phyloP scores from a whole-genome alignment of 1,140 invertebrate species.

The Stegodyphus dumicola region DNA sequence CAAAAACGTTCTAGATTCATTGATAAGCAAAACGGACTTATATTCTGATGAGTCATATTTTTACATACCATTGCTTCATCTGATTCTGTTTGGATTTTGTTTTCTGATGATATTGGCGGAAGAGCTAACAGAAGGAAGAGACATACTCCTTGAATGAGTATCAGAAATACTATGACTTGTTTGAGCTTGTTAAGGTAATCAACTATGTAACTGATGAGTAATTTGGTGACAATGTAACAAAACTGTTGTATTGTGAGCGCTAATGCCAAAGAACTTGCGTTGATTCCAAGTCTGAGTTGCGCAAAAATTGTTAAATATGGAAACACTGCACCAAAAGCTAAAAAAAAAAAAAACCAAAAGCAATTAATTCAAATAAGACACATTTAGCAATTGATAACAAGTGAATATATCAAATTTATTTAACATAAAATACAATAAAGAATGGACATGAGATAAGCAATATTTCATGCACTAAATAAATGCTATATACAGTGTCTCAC shows the following conservation, averaged over 20 bases:
- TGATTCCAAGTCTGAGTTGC: slow-evolving; percentile 65
- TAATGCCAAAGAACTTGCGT: slow-evolving; percentile 64
- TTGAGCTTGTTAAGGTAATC: slow-evolving; percentile 66
- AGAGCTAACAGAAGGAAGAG: slow-evolving; percentile 4
- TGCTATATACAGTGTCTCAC: too few species aligned
- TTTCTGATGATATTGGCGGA: background rate
- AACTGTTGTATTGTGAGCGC: slow-evolving; percentile 66
- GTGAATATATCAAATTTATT: too few species aligned
- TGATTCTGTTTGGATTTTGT: background rate
- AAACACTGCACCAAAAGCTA: slow-evolving; percentile 65
- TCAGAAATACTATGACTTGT: slow-evolving; percentile 59
- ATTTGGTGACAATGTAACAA: slow-evolving; percentile 65
- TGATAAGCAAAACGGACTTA: too few species aligned
- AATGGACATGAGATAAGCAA: too few species aligned
- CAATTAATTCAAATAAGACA: too few species aligned
- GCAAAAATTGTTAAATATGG: slow-evolving; percentile 67
- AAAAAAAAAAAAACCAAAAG: background rate
- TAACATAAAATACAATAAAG: too few species aligned
- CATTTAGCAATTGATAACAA: too few species aligned
- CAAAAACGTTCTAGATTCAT: too few species aligned
- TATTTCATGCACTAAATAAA: too few species aligned
- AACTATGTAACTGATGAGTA: slow-evolving; percentile 65
- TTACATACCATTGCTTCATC: too few species aligned
- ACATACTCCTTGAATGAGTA: slow-evolving; percentile 37
- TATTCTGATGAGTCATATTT: too few species aligned